Percentiles rank a stretch among this genome's conserved stretches.
phyloP scores from a whole-genome alignment of 2,888 invertebrate genomes.

The Slavum lentiscoides region DNA sequence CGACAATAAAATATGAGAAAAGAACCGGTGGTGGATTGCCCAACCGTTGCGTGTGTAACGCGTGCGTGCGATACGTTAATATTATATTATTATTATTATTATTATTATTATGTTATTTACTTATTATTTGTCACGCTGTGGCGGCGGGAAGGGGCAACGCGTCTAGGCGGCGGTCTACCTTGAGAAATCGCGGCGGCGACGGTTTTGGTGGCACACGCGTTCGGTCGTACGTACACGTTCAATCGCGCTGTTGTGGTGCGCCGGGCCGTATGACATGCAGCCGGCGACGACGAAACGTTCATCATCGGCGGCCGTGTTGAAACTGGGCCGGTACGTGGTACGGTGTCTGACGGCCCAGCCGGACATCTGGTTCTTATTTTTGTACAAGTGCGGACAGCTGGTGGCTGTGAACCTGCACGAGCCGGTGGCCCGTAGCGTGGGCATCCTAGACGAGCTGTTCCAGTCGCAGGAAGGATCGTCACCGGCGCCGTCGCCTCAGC shows the following conservation, averaged over 20 bases:
- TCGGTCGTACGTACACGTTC: slow-evolving; percentile 8
- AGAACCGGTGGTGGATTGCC: too few species aligned
- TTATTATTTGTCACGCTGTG: too few species aligned
- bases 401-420: slow-evolving; percentile 54
- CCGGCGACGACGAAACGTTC: slow-evolving; percentile 27
- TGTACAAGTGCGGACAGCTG: slow-evolving; percentile 53
- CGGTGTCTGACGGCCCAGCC: slow-evolving; percentile 50
- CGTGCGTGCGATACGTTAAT: too few species aligned
- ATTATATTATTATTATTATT: too few species aligned
- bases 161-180: slow-evolving; percentile 25
- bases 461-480: slow-evolving; percentile 59
- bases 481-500: background rate
- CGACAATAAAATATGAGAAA: too few species aligned
- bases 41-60: too few species aligned
- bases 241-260: slow-evolving; percentile 45
- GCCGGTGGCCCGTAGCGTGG: slow-evolving; percentile 60
- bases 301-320: slow-evolving; percentile 44
- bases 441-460: slow-evolving; percentile 71
- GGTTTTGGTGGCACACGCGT: background rate
- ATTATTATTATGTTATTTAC: too few species aligned
- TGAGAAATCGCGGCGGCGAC: slow-evolving; percentile 30
- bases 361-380: slow-evolving; percentile 49
- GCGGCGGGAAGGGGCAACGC: background rate
- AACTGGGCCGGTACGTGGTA: slow-evolving; percentile 44
- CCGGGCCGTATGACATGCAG: slow-evolving; percentile 42